Evolutionary conservation across 2,113 vertebrate genomes (phyloP).

Genomic region (Percina caprodes): DNA sequence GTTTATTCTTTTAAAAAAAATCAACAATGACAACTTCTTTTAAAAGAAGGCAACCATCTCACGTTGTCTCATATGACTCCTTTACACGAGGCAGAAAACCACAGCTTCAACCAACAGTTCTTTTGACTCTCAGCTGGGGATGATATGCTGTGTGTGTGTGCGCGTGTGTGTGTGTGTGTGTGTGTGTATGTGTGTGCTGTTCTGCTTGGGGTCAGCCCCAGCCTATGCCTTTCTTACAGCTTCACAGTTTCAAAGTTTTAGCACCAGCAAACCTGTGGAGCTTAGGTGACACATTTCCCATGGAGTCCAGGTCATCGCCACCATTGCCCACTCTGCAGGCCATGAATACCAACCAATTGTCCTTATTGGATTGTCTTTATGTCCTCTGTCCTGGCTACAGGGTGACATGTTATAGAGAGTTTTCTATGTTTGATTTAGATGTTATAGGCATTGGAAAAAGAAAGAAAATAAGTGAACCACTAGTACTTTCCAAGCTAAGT

Average conservation of each 20-base stretch:
- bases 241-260: conserved; percentile 16
- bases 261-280: conserved; percentile 27
- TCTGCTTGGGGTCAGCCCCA: conserved; percentile 26
- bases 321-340: conserved; percentile 7
- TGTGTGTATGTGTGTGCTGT: background rate
- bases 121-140: conserved; percentile 26
- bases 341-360: conserved; percentile 54
- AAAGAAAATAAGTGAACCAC: background rate
- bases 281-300: conserved; percentile 72
- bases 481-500: background rate
- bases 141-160: background rate
- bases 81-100: conserved; percentile 14
- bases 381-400: background rate
- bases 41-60: conserved; percentile 12
- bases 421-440: background rate
- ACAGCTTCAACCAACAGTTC: conserved; percentile 2
- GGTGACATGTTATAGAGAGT: background rate
- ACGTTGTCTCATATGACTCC: background rate
- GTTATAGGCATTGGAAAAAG: background rate
- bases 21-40: background rate
- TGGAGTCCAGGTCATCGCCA: conserved; percentile 36
- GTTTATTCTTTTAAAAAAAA: background rate
- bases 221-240: background rate
- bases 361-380: conserved; percentile 17
- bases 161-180: conserved; percentile 6